phyloP scores from a whole-genome alignment of 2,888 invertebrate species.

The Lampropteryx suffumata region DNA sequence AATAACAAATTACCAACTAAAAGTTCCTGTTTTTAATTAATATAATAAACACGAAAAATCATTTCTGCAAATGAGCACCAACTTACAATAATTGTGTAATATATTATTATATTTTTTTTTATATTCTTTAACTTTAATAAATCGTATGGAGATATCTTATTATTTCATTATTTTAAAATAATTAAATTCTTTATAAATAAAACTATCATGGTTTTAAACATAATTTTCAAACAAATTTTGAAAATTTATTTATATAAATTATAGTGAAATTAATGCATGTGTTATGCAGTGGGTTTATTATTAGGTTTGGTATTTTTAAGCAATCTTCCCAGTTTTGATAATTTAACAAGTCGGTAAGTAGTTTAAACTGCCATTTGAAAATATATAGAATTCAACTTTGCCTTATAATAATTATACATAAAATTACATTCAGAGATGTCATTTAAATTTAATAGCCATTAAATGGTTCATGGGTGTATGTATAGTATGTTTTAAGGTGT shows the following conservation, averaged over 20 bases:
- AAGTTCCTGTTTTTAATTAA: conserved; percentile 8
- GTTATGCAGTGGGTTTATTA: neutral
- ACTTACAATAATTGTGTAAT: neutral
- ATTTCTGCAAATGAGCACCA: no score
- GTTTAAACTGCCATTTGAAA: conserved; percentile 4
- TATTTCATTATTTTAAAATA: neutral
- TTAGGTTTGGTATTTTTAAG: neutral
- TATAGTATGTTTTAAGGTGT: no score
- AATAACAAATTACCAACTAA: neutral
- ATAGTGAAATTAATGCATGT: no score
- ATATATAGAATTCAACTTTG: conserved; percentile 1
- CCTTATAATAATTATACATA: conserved; percentile 1
- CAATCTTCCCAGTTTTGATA: no score
- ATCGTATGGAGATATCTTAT: conserved; percentile 2
- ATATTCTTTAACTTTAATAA: conserved; percentile 8
- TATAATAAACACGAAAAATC: conserved; percentile 3
- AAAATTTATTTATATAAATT: no score
- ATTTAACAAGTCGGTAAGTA: neutral
- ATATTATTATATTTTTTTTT: neutral
- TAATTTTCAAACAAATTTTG: no score
- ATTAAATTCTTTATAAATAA: conserved; percentile 4
- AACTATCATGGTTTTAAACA: no score
- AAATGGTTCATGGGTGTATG: neutral
- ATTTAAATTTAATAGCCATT: neutral
- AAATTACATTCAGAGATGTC: neutral